Base-by-base conservation (phyloP, 2,113 vertebrate genomes). In the Otis tarda region DNA sequence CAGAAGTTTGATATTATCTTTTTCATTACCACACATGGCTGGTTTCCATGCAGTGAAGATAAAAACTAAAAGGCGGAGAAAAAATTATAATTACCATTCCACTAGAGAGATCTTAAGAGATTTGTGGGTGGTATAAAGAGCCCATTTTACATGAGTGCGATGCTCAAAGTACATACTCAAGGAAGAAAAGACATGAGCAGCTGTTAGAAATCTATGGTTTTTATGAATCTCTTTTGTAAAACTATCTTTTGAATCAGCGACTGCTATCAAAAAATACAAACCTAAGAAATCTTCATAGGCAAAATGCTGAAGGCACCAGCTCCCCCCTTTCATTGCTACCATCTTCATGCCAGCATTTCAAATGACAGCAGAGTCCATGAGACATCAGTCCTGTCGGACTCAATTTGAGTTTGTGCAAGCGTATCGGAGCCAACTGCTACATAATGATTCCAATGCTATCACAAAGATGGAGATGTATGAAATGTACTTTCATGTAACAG, bases 321-420 rank as follows among this genome's bases (percentile, higher is more conserved):
- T 96, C 80, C 67, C 25, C 37, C 31, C 45, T 94, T 87, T 94
- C 71, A 49, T 86, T 1, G 4, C 94, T 96, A 97, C 97, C 93
- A 95, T 92, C 94, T 98, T 98, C 91, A 94, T 93, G 97, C 94
- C 97, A 98, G 95, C 91, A 97, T 98, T 98, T 97, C 97, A 98
- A 98, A 98, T 97, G 97, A 98, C 96, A 98, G 98, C 96, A 94
- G 98, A 97, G 97, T 98, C 97, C 97, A 97, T 94, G 95, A 98
- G 97, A 98, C 98, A 98, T 98, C 97, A 97, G 97, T 98, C 97
- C 98, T 98, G 98, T 98, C 97, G 27, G 97, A 98, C 97, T 98
- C 95, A 96, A 98, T 99, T 98, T 98, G 98, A 96, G 93, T 98
- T 97, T 97, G 87, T 96, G 97, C 91, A 97, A 98, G 96, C 45